Conservation (phyloP, 2,113 vertebrate species). For the Platichthys stellatus region DNA sequence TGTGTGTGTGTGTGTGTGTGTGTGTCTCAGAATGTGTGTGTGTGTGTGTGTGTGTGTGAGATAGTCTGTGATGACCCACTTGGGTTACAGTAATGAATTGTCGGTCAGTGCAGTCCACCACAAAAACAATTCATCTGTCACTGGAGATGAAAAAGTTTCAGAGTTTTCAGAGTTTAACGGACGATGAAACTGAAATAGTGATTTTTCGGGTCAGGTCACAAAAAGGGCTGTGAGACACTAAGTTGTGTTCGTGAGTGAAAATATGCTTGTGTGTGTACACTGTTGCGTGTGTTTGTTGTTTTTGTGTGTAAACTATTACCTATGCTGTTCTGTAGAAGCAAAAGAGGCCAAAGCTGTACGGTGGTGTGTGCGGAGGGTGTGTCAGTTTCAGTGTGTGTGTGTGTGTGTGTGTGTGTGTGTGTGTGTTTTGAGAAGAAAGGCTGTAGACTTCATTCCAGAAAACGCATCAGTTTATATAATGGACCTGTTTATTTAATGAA, state of each 20-base stretch:
- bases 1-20: slow-evolving; percentile 36
- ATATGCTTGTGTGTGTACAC: not conserved
- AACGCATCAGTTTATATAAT: slow-evolving; percentile 9
- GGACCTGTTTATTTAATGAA: slow-evolving; percentile 12
- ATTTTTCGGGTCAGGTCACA: slow-evolving; percentile 4
- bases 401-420: not conserved
- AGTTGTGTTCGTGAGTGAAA: not conserved
- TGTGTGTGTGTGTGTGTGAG: slow-evolving; percentile 10
- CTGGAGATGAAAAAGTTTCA: not conserved
- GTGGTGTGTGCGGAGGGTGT: slow-evolving; percentile 49
- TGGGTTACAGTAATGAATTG: slow-evolving; percentile 35
- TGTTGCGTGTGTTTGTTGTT: not conserved
- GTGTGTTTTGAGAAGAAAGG: slow-evolving; percentile 3
- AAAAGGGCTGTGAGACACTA: slow-evolving; percentile 31
- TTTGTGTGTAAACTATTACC: not conserved
- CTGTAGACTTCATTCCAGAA: slow-evolving; percentile 14
- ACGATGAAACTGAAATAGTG: not conserved
- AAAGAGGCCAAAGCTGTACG: not conserved
- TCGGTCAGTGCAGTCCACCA: not conserved
- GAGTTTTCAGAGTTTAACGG: not conserved
- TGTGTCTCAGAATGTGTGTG: slow-evolving; percentile 13
- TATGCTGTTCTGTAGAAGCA: not conserved
- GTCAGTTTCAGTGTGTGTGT: not conserved
- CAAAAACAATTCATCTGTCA: slow-evolving; percentile 8
- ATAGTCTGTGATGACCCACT: slow-evolving; percentile 29